These are phyloP conservation scores for Malachius bipustulatus DNA, from an alignment of 2,888 invertebrate genomes.

Conservation along the genomic window DNA sequence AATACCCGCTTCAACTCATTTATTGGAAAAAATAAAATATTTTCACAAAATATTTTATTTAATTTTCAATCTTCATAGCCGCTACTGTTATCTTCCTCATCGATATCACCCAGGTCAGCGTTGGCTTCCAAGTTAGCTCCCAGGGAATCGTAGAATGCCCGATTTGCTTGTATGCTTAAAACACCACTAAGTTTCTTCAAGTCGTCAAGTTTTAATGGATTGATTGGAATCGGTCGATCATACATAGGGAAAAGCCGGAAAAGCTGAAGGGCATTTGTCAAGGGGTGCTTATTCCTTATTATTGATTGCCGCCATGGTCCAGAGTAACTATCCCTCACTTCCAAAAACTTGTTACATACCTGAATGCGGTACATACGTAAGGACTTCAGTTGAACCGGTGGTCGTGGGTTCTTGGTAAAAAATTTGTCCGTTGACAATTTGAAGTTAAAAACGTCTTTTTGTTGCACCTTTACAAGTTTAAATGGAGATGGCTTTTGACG, in stretches of 20 bases:
- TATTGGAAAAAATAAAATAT: no score
- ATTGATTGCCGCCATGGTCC: conserved; percentile 6
- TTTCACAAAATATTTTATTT: not conserved
- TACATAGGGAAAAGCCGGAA: not conserved
- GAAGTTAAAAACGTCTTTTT: no score
- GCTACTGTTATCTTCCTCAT: conserved; percentile 3
- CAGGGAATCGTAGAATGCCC: conserved; percentile 3
- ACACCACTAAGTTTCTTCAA: conserved; percentile 4
- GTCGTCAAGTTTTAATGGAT: conserved; percentile 4
- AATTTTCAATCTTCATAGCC: conserved; percentile 2
- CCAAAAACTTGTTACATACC: conserved; percentile 4
- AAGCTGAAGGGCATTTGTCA: conserved; percentile 5
- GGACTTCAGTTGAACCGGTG: conserved; percentile 6
- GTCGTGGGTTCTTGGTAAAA: conserved; percentile 3
- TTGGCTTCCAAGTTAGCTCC: conserved; percentile 2
- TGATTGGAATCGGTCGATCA: not conserved
- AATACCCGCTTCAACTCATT: no score
- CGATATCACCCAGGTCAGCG: conserved; percentile 1
- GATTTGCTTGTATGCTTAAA: conserved; percentile 2
- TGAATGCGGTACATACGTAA: conserved; percentile 5
- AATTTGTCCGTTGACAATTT: conserved; percentile 1
- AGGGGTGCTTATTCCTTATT: not conserved
- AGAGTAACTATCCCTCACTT: conserved; percentile 5
- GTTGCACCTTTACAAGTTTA: no score
- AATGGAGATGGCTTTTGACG: no score